A percentile compares a stretch with the other conserved stretches of the same genome.
These are phyloP conservation scores for Aix galericulata DNA, from an alignment of 2,113 vertebrate species.

Conservation along the genomic window DNA sequence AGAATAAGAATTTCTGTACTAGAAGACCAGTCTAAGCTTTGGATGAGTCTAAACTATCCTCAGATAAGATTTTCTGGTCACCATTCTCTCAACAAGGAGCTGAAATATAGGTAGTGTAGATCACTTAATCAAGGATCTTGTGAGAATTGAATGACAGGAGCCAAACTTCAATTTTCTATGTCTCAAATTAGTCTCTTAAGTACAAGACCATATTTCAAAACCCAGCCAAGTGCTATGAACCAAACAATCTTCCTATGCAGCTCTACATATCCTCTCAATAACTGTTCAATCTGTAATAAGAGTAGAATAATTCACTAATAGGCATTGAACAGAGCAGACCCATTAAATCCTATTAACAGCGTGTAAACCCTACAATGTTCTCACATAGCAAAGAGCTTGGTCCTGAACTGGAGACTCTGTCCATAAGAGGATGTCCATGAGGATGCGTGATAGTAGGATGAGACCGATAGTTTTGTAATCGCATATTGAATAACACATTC, in stretches of 20 bases:
- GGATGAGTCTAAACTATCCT: neutral
- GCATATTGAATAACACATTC: neutral
- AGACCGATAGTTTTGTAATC: neutral
- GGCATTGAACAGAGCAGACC: neutral
- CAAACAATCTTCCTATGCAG: neutral
- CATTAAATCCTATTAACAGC: neutral
- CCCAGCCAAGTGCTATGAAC: neutral
- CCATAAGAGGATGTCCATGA: too few species aligned
- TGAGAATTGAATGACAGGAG: neutral
- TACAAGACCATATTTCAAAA: neutral
- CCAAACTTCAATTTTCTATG: conserved; percentile 2
- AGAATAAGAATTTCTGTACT: neutral
- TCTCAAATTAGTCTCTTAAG: neutral
- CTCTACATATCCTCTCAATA: neutral
- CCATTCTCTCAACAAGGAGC: neutral
- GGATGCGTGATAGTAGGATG: neutral
- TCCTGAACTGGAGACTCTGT: neutral
- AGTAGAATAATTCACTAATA: neutral
- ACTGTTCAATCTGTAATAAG: neutral
- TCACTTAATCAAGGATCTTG: neutral
- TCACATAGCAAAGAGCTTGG: neutral
- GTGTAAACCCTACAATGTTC: neutral
- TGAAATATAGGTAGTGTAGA: neutral
- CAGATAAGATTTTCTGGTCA: neutral
- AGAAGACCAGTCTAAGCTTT: neutral